Evolutionary conservation across 2,888 invertebrate species (phyloP), one percentile per base, ranked within the genome.

Genomic region (Sarcophaga carnaria): DNA sequence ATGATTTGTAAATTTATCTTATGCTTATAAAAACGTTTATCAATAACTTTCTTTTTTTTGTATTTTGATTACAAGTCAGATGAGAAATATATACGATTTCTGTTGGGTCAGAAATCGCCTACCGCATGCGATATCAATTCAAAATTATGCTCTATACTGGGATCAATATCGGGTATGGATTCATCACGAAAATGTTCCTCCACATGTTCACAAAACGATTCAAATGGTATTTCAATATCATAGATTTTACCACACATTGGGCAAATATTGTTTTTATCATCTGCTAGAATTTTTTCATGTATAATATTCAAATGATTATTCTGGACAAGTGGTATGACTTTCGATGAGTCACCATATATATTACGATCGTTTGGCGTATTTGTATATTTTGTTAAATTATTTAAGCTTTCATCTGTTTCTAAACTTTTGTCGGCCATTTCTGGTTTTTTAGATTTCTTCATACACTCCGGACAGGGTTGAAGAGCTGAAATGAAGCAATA

Each of bases 171-270:
- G 2, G 64, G 83, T 80, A 92, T 92, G 4, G 92, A 93, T 59
- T 96, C 95, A 88, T 95, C 95, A 81, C 94, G 93, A 92, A 97
- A 97, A 94, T 97, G 97, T 90, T 94, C 95, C 92, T 97, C 95
- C 47, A 97, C 97, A 93, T 97, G 97, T 83, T 95, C 94, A 88
- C 96, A 95, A 91, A 97, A 97, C 70, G 95, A 94, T 45, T 94
- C 93, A 92, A 97, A 96, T 27, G 94, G 91, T 14, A 94, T 91
- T 80, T 95, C 94, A 91, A 94, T 94, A 67, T 94, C 93, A 90
- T 96, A 97, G 88, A 94, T 94, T 91, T 94, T 94, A 12, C 95
- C 96, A 93, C 97, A 97, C 94, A 97, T 95, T 0, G 97, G 97
- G 90, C 97, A 97, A 76, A 96, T 95, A 92, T 95, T 96, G 91